A percentile compares a stretch with the other conserved stretches of the same genome.
Conservation (phyloP, 2,797 vertebrate species). For the Xenops minutus region DNA sequence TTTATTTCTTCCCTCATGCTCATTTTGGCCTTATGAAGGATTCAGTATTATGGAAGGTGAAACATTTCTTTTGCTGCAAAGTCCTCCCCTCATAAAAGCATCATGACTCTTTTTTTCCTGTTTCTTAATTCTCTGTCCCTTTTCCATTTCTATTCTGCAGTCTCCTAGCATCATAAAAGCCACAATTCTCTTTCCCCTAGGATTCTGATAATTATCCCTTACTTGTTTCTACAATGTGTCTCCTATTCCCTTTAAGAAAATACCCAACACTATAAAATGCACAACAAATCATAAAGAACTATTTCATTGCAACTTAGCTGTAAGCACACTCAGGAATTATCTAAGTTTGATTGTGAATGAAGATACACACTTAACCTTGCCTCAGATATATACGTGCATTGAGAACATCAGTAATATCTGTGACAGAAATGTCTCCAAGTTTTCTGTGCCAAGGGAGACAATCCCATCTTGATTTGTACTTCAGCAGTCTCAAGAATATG, state of each 20-base stretch:
- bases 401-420: background rate
- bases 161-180: background rate
- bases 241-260: background rate
- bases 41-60: background rate
- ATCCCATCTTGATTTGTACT: background rate
- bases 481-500: background rate
- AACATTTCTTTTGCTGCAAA: background rate
- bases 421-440: background rate
- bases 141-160: background rate
- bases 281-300: background rate
- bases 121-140: background rate
- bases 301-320: background rate
- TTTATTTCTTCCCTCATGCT: background rate
- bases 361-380: background rate
- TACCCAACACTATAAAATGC: background rate
- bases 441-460: background rate
- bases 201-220: background rate
- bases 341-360: background rate
- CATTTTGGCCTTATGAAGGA: background rate
- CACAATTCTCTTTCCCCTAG: background rate
- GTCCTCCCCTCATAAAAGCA: background rate
- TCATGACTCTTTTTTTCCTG: background rate
- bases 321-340: background rate
- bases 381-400: background rate
- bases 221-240: background rate